Evolutionary conservation across 2,888 invertebrate species (phyloP), one percentile per base, ranked within the genome.

Genomic region (Sthenelais limicola): DNA sequence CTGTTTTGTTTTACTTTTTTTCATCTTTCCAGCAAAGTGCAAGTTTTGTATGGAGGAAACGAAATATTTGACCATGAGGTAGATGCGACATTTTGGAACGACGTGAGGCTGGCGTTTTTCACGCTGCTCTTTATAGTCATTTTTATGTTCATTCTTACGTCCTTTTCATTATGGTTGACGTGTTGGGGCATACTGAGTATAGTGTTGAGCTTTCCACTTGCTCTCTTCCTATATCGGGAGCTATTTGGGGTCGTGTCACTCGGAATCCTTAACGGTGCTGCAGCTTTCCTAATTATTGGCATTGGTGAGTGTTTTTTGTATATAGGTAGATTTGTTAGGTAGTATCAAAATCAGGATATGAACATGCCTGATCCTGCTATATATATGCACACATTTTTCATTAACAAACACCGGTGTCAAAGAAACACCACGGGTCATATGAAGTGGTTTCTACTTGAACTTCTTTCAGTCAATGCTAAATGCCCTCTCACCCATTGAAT

Each of bases 241-340:
- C 82, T 82, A 35, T 84, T 83, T 75, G 76, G 78, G 28, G 79
- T 84, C 32, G 73, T 79, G 12, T 80, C 80, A 1, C 77, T 85
- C 12, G 85, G 85, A 5, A 84, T 85, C 21, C 79, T 85, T 21
- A 85, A 84, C 76, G 85, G 85, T 33, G 85, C 83, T 18, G 84
- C 85, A 26, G 84, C 84, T 1, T 85, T 85, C 78, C 82, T 85
- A 33, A 84, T 85, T 48, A 82, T 85, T 74, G 85, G 85, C n/a
- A 85, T 85, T 43, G 85, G 85, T 85, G 74, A 79, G 82, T 28
- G 24, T 24, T 30, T n/a, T n/a, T n/a, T n/a, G n/a, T n/a, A n/a
- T n/a, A n/a, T n/a, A n/a, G n/a, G n/a, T n/a, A n/a, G n/a, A n/a
- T n/a, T n/a, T n/a, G n/a, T n/a, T n/a, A n/a, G n/a, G n/a, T n/a